These are phyloP conservation scores for Drosophila varians DNA, from an alignment of 1,140 invertebrate species.

Conservation along the genomic window DNA sequence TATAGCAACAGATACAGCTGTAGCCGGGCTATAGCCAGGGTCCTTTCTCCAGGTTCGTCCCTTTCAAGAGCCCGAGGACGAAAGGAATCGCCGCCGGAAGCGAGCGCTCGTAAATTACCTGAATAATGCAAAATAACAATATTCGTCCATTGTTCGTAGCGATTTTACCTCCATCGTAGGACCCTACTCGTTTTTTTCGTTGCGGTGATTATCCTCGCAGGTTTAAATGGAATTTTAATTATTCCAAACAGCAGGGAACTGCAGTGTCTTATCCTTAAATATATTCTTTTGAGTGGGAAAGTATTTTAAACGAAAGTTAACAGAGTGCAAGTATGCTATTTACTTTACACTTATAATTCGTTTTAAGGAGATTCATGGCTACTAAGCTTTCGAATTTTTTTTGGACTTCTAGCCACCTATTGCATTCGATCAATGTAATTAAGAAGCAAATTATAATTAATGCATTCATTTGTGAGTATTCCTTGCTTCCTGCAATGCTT, in stretches of 20 bases:
- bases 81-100: slow-evolving; percentile 52
- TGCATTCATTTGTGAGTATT: slow-evolving; percentile 1
- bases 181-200: background rate
- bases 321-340: no score
- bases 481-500: background rate
- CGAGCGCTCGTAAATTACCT: slow-evolving; percentile 72
- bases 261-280: background rate
- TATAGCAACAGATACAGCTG: background rate
- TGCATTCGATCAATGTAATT: background rate
- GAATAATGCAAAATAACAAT: slow-evolving; percentile 80
- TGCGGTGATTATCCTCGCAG: slow-evolving; percentile 24
- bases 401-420: no score
- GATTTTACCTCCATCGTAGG: background rate
- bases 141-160: slow-evolving; percentile 68
- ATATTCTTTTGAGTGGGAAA: background rate
- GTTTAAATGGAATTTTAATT: slow-evolving; percentile 45
- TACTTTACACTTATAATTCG: no score
- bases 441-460: background rate
- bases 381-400: no score
- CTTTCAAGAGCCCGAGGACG: slow-evolving; percentile 6
- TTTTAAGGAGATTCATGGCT: no score
- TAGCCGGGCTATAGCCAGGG: background rate
- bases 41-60: slow-evolving; percentile 7
- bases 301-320: no score
- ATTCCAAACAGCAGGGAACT: slow-evolving; percentile 22